These are phyloP conservation scores for Blastomussa wellsi DNA, from an alignment of 92 coral and sea anemone genomes.

Conservation along the genomic window DNA sequence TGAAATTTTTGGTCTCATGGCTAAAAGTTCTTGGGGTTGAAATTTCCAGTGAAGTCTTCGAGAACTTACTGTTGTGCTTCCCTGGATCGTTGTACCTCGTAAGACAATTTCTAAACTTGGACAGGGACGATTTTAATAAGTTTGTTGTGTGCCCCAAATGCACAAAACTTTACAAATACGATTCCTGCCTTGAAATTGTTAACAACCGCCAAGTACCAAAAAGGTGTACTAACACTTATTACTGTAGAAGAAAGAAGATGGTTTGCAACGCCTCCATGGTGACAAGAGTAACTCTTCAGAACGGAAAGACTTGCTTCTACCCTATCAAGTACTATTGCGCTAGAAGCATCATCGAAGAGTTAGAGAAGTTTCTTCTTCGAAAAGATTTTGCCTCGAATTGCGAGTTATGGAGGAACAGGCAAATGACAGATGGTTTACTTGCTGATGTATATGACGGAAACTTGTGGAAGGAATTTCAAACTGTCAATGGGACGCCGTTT, in stretches of 20 bases:
- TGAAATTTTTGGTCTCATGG: conserved; percentile 55
- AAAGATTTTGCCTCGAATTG: conserved; percentile 50
- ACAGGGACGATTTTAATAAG: conserved; percentile 64
- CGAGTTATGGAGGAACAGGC: conserved; percentile 60
- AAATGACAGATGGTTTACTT: conserved; percentile 20
- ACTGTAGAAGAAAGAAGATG: conserved; percentile 38
- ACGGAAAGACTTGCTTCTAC: conserved; percentile 55
- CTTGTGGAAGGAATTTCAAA: conserved; percentile 64
- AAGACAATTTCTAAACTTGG: conserved; percentile 43
- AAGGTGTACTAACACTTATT: conserved; percentile 31
- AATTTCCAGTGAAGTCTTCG: conserved; percentile 50
- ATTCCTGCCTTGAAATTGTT: conserved; percentile 51
- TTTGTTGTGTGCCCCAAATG: conserved; percentile 72
- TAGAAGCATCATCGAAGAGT: conserved; percentile 52
- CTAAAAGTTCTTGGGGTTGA: conserved; percentile 55
- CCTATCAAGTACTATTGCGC: conserved; percentile 65
- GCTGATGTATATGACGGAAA: conserved; percentile 68
- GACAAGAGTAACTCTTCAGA: conserved; percentile 30
- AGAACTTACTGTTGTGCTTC: conserved; percentile 41
- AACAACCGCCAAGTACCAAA: conserved; percentile 53
- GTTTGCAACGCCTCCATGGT: conserved; percentile 51
- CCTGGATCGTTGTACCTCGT: conserved; percentile 58
- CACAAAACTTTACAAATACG: conserved; percentile 58
- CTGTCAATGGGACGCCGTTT: conserved; percentile 49
- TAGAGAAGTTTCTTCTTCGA: conserved; percentile 48